Conservation (phyloP, 2,113 vertebrate genomes). For the Varanus salvator region DNA sequence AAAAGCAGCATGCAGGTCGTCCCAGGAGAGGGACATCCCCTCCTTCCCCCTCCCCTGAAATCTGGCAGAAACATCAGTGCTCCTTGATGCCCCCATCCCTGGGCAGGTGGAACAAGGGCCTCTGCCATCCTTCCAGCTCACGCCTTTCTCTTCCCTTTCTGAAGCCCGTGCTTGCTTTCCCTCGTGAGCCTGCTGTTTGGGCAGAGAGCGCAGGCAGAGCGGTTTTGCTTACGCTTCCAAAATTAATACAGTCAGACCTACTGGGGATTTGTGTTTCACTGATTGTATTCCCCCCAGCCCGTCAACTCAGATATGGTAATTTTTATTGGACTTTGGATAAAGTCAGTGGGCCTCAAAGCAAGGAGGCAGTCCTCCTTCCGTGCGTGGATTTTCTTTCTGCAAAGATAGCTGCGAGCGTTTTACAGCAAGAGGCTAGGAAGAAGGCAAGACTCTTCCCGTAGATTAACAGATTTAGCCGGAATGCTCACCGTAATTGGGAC, state of each 20-base stretch:
- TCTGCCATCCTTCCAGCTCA: background rate
- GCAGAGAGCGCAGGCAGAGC: background rate
- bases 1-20: too few relatives aligned
- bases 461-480: conserved; percentile 18
- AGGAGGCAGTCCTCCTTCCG: conserved; percentile 24
- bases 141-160: background rate
- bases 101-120: accelerated
- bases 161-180: background rate
- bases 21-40: background rate
- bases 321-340: conserved; percentile 44
- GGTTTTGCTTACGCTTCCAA: background rate
- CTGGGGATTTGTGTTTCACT: conserved; percentile 1
- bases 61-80: background rate
- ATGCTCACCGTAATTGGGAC: background rate
- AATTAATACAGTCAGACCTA: conserved; percentile 25
- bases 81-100: background rate
- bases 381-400: background rate
- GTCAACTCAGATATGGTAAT: conserved; percentile 21
- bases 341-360: background rate
- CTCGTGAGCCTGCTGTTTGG: background rate
- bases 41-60: background rate
- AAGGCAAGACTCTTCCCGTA: background rate
- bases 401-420: background rate
- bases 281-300: conserved; percentile 12
- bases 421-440: background rate